A percentile compares a stretch with the other conserved stretches of the same genome.
These are phyloP conservation scores for Phalloptychus januarius DNA, from an alignment of 2,797 vertebrate species.

Conservation along the genomic window DNA sequence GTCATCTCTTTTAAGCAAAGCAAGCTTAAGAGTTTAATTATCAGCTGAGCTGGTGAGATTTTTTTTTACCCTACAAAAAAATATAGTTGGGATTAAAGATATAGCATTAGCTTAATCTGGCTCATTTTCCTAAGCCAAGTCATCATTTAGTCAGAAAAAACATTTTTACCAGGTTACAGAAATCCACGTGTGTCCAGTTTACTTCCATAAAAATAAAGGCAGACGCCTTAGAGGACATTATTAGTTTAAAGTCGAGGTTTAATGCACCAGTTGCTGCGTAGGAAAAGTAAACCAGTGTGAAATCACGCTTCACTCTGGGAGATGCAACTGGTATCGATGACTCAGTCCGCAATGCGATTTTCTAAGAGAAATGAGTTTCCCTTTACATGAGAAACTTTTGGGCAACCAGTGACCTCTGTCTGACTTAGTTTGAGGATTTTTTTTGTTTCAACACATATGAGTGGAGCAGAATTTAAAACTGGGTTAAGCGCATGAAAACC, in stretches of 20 bases:
- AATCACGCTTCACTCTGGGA: not conserved
- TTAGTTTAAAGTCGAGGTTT: not conserved
- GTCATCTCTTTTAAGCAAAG: not conserved
- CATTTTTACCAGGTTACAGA: not conserved
- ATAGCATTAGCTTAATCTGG: not conserved
- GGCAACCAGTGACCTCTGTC: not conserved
- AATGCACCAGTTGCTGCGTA: not conserved
- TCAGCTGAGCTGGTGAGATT: not conserved
- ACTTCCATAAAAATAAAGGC: not conserved
- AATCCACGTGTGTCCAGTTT: not conserved
- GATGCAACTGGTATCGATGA: slow-evolving; percentile 1
- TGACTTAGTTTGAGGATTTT: not conserved
- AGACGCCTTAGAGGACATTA: not conserved
- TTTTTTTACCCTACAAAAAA: not conserved
- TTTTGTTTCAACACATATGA: not conserved
- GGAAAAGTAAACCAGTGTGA: not conserved
- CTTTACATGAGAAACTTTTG: not conserved
- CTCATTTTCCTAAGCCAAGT: not conserved
- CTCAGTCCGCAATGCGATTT: not conserved
- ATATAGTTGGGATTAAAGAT: not conserved
- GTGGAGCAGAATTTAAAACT: not conserved
- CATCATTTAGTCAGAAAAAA: not conserved
- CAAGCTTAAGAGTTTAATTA: not conserved
- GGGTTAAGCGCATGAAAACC: not conserved
- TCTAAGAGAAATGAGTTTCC: not conserved